Base-by-base conservation (phyloP, 2,797 vertebrate genomes). In the Eptatretus atami region DNA sequence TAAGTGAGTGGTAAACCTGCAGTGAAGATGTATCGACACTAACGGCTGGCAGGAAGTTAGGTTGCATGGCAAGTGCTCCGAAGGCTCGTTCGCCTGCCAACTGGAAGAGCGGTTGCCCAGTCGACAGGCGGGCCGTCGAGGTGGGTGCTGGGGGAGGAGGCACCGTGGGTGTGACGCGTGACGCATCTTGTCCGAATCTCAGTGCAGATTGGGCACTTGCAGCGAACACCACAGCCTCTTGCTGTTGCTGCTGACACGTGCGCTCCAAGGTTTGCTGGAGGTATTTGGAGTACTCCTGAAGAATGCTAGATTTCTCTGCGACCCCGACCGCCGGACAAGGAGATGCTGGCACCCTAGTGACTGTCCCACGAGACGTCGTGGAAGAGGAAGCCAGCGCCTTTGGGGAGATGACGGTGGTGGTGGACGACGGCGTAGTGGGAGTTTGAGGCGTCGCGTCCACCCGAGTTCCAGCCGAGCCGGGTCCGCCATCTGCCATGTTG, bases 191-290 rank as follows among this genome's bases (percentile, higher is more conserved):
- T 24, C 15, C 15, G 11, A 60, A 24, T 9, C 55, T 15, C 55
- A 24, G 15, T 24, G 55, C 15, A 15, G 55, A 15, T 24, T 15
- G 55, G 6, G 55, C 15, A 15, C 15, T 24, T 24, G 55, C 15
- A 11, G 15, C 55, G 6, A 24, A 15, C 15, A 15, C 55, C 15
- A 15, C 55, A 9, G 55, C 55, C 55, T 60, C 15, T 24, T 15
- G 55, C 11, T 60, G 55, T 24, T 24, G 15, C 55, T 15, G 55
- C 55, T 93, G 92, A 75, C 83, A 86, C 71, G 92, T 93, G 76
- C 90, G 83, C 76, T 98, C 90, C 74, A 98, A 79, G 67, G 92
- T 86, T 76, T 96, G 92, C 64, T 96, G 81, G 72, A 98, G 82
- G 75, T 88, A 96, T 76, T 95, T 96, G 2, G 92, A 98, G 73